phyloP scores from a whole-genome alignment of 30 jellyfish, hydroid and myxozoan species.

The Aurelia aurita complex sp. Pacific region DNA sequence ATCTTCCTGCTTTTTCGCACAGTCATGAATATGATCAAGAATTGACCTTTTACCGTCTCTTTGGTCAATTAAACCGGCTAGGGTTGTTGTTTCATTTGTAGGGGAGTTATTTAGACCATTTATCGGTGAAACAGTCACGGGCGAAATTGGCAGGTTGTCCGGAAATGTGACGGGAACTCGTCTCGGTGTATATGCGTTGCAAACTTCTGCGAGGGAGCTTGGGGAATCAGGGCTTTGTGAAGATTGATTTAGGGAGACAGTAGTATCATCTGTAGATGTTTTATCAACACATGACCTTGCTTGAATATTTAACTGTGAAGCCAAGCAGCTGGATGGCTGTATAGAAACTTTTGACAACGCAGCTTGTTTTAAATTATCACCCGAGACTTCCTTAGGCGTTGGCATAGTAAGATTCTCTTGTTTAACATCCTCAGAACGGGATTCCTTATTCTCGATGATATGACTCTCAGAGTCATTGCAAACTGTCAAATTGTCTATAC shows the following conservation, averaged over 20 bases:
- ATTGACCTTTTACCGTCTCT: slow-evolving; percentile 4
- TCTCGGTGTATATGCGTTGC: slow-evolving; percentile 47
- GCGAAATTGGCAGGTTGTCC: slow-evolving; percentile 40
- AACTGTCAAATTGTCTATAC: slow-evolving; percentile 44
- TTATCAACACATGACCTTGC: neutral
- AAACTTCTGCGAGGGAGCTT: slow-evolving; percentile 12
- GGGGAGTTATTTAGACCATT: neutral
- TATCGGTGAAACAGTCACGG: slow-evolving; percentile 15
- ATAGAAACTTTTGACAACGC: slow-evolving; percentile 9
- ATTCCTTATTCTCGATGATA: neutral
- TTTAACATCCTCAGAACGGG: neutral
- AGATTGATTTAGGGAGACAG: neutral
- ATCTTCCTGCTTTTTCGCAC: neutral
- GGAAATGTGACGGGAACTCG: slow-evolving; percentile 22
- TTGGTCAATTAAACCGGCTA: neutral
- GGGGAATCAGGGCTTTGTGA: neutral
- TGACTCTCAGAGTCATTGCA: slow-evolving; percentile 9
- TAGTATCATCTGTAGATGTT: neutral
- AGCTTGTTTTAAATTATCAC: neutral
- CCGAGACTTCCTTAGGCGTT: slow-evolving; percentile 10
- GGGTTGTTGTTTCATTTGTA: neutral
- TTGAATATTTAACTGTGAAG: slow-evolving; percentile 12
- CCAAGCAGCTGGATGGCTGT: slow-evolving; percentile 4
- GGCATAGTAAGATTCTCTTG: neutral
- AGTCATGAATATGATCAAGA: slow-evolving; percentile 40